Conservation (phyloP, 1,140 invertebrate species). For the Centruroides vittatus region DNA sequence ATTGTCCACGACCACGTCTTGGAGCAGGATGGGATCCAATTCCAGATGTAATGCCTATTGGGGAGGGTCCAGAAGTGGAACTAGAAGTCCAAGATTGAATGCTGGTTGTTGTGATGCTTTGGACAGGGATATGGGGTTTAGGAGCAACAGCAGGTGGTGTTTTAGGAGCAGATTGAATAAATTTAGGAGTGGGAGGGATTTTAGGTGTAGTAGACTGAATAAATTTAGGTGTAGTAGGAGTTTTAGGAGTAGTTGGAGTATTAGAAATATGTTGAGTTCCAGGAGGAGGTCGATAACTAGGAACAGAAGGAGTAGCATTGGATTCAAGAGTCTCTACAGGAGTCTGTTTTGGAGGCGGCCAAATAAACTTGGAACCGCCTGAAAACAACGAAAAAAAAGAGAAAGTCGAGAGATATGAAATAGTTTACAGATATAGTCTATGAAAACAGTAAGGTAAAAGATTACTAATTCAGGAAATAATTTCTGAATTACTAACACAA, state of each 20-base stretch:
- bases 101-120: conserved; percentile 4
- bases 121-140: conserved; percentile 9
- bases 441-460: conserved; percentile 4
- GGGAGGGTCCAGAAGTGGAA: not conserved
- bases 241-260: not conserved
- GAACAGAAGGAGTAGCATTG: conserved; percentile 8
- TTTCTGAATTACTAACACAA: not conserved
- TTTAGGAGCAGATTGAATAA: not conserved
- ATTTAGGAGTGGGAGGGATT: not conserved
- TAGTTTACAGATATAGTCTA: not conserved
- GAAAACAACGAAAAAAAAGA: conserved; percentile 4
- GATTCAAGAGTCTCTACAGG: conserved; percentile 2
- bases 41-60: conserved; percentile 9
- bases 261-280: conserved; percentile 12
- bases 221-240: not conserved
- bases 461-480: not conserved
- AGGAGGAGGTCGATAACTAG: conserved; percentile 13
- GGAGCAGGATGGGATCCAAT: conserved; percentile 46
- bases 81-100: not conserved
- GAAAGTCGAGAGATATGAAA: not conserved
- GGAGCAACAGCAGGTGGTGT: conserved; percentile 1
- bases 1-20: conserved; percentile 65
- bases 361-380: conserved; percentile 34
- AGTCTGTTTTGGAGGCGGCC: conserved; percentile 35
- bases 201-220: not conserved